Conservation (phyloP, 2,888 invertebrate genomes). For the Euzophera pinguis region DNA sequence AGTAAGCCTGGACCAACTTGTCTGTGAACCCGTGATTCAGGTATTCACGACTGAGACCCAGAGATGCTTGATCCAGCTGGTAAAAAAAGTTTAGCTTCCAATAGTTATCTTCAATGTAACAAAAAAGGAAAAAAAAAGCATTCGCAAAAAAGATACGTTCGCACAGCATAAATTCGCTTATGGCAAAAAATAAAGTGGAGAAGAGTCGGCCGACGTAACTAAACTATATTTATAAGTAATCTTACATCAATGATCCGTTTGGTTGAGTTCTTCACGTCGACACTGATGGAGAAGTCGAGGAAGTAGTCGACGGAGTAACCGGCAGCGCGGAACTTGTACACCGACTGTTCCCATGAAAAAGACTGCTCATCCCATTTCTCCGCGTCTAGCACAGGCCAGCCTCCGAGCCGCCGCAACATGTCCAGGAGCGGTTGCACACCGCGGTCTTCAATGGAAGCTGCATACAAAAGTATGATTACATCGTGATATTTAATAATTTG, state of each 20-base stretch:
- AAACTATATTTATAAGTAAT: constrained; percentile 14
- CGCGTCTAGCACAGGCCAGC: constrained; percentile 95
- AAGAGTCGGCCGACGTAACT: constrained; percentile 39
- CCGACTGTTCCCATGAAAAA: constrained; percentile 91
- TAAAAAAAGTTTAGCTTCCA: constrained; percentile 24
- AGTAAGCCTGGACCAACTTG: constrained; percentile 92
- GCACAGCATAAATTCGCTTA: constrained; percentile 10
- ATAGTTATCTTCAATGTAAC: constrained; percentile 8
- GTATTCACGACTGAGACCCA: constrained; percentile 92
- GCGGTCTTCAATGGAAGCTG: constrained; percentile 89
- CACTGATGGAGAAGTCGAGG: constrained; percentile 93
- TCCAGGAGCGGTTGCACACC: constrained; percentile 86
- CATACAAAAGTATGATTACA: constrained; percentile 14
- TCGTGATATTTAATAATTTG: too few species aligned
- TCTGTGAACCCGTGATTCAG: constrained; percentile 90
- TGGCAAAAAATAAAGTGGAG: neutral
- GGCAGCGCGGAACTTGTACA: constrained; percentile 87
- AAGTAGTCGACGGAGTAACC: constrained; percentile 95
- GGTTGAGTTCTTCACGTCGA: constrained; percentile 94
- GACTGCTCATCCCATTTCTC: constrained; percentile 83
- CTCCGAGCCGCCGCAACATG: constrained; percentile 89
- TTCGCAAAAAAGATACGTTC: constrained; percentile 17
- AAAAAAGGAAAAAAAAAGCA: constrained; percentile 13
- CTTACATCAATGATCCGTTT: constrained; percentile 91
- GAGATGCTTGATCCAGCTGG: constrained; percentile 92